Conservation (phyloP, 2,113 vertebrate genomes). For the Dipodomys merriami region DNA sequence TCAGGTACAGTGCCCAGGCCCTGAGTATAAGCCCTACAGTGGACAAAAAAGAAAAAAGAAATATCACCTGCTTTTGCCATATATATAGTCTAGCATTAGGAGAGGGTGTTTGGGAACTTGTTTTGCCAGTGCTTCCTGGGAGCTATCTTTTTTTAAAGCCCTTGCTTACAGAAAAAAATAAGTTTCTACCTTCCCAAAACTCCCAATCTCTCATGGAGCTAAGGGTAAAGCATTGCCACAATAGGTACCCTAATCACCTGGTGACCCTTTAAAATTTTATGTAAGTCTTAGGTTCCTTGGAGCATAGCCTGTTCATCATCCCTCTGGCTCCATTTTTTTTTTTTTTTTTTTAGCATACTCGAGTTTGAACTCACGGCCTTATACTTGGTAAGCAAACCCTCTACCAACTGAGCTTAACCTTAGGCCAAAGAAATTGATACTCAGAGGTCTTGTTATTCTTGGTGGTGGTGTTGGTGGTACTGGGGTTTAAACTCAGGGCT, state of each 20-base stretch:
- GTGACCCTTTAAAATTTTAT: background rate
- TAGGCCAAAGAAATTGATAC: too few relatives aligned
- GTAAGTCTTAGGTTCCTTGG: background rate
- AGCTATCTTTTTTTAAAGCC: background rate
- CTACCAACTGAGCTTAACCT: too few relatives aligned
- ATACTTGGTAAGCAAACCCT: too few relatives aligned
- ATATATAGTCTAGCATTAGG: background rate
- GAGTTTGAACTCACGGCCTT: too few relatives aligned
- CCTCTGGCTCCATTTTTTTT: too few relatives aligned
- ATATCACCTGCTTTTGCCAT: background rate
- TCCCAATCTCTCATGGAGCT: background rate
- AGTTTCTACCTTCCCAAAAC: background rate
- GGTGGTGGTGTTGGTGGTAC: too few relatives aligned
- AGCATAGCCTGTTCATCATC: too few relatives aligned
- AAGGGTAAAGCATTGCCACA: background rate
- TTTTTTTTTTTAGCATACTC: too few relatives aligned
- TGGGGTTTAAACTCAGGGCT: too few relatives aligned
- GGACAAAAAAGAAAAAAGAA: background rate
- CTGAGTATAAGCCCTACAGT: too few relatives aligned
- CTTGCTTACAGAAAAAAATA: background rate
- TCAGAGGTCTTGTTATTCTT: too few relatives aligned
- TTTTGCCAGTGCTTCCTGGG: background rate
- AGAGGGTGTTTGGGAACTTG: slow-evolving; percentile 11
- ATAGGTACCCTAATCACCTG: background rate
- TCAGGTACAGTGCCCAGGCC: too few relatives aligned